These are phyloP conservation scores for Salticus scenicus DNA, from an alignment of 2,888 invertebrate genomes.

Conservation along the genomic window DNA sequence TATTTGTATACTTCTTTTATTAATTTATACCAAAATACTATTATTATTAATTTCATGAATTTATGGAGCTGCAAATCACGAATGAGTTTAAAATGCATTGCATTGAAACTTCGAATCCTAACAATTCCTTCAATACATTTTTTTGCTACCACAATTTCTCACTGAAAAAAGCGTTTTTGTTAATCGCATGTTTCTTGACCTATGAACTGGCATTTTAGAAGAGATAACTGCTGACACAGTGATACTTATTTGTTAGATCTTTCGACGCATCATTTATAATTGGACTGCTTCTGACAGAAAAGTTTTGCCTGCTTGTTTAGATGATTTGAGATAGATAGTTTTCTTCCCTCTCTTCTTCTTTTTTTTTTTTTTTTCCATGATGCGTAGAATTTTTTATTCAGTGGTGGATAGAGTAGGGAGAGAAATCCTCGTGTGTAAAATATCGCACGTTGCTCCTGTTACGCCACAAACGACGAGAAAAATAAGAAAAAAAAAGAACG, in stretches of 20 bases:
- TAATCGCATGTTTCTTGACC: background rate
- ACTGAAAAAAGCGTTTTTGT: background rate
- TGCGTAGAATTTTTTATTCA: no score
- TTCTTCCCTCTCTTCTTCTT: no score
- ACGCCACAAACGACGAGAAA: no score
- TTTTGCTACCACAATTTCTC: background rate
- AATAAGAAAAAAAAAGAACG: no score
- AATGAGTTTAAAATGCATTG: background rate
- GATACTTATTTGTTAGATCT: slow-evolving; percentile 14
- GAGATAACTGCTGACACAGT: background rate
- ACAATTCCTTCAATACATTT: background rate
- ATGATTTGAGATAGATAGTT: background rate
- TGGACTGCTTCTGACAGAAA: slow-evolving; percentile 3
- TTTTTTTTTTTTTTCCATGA: background rate
- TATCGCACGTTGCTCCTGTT: background rate
- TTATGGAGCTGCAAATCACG: no score
- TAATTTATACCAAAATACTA: no score
- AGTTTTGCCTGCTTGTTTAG: slow-evolving; percentile 1
- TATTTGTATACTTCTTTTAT: no score
- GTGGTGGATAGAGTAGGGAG: background rate
- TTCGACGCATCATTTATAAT: slow-evolving; percentile 14
- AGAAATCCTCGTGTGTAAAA: background rate
- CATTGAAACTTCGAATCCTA: background rate
- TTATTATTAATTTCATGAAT: no score
- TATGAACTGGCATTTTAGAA: background rate